Base-by-base conservation (phyloP, 1,140 invertebrate genomes). In the Panagrolaimus sp. region DNA sequence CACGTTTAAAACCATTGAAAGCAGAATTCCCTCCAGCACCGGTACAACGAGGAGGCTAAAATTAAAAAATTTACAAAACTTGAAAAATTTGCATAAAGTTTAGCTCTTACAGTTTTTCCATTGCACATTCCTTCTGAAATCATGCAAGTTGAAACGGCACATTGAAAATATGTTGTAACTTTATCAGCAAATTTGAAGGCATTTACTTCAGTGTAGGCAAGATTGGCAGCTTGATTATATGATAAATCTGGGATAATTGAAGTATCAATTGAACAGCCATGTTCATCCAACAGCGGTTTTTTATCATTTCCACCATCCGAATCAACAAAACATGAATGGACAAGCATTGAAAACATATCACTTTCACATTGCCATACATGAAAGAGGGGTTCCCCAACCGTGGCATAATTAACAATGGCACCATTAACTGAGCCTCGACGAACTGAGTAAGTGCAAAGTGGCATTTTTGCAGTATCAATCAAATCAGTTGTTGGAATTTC, bases 101-200 rank as follows among this genome's bases (percentile, higher is more conserved):
- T 1, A n/a, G 32, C 38, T n/a, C n/a, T 38, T 38, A 79, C 77
- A 45, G 80, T 82, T 67, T 76, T 82, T 52, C 80, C 80, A 32
- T 67, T 69, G 58, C 80, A 82, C 75, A 80, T 82, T 32, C 81
- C 81, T 58, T 82, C 80, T 15, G 79, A 78, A 12, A 74, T 71
- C 77, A 82, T 80, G 64, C 80, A 82, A 12, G 76, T 82, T 26
- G 75, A 73, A 4, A 82, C 73, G 38, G 80, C 77, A 73, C 80
- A 82, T 74, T 82, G 79, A 65, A 80, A 80, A 67, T 81, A 81
- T 4, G 77, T 80, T 17, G 82, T 83, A n/a, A 79, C 69, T 78
- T 78, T 80, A 45, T 78, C 76, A 7, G 76, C 77, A 64, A 78
- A 78, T 58, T 81, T 80, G 43, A 75, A 78, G 12, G 77, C 68